Base-by-base conservation (phyloP, 2,113 vertebrate species). In the Propithecus coquereli region DNA sequence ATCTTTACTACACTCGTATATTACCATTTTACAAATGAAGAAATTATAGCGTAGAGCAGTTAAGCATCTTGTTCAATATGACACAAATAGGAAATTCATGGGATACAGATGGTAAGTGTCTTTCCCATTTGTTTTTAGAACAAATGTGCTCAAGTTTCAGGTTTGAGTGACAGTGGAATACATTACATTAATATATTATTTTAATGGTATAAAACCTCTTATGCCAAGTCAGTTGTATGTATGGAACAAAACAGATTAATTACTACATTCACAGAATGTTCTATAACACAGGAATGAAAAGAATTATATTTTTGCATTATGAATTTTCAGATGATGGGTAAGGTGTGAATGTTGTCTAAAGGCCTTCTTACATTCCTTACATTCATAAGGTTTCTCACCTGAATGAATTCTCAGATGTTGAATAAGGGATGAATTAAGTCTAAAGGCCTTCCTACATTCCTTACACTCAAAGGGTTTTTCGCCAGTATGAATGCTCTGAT, bases 341-440 rank as follows among this genome's bases (percentile, higher is more conserved):
- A 97, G 97, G 50, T 97, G 97, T 37, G 97, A 97, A 82, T 97
- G 97, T 23, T 97, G 97, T 83, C 97, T 91, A 71, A 98, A 98
- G 73, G 97, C 84, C 80, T 97, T 98, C 18, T 94, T 94, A 96
- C 97, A 98, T 85, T 98, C 97, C 40, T 97, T 97, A 91, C 97
- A 98, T 63, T 97, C 97, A 74, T 97, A 98, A 3, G 98, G 97
- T 83, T 97, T 98, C 91, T 98, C 97, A 43, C 97, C 98, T 63
- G 98, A 97, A 93, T 98, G 98, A 84, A 97, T 98, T 87, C 98
- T 97, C 71, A 98, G 92, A 65, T 98, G 98, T 14, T 98, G 98
- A 70, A 97, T 97, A 37, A 98, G 98, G 50, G 98, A 99, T 34
- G 98, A 99, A 82, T 98, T 98, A 20, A 99, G 98, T 2, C 98